These are phyloP conservation scores for Coendou prehensilis DNA, from an alignment of 2,797 vertebrate genomes.

Conservation along the genomic window DNA sequence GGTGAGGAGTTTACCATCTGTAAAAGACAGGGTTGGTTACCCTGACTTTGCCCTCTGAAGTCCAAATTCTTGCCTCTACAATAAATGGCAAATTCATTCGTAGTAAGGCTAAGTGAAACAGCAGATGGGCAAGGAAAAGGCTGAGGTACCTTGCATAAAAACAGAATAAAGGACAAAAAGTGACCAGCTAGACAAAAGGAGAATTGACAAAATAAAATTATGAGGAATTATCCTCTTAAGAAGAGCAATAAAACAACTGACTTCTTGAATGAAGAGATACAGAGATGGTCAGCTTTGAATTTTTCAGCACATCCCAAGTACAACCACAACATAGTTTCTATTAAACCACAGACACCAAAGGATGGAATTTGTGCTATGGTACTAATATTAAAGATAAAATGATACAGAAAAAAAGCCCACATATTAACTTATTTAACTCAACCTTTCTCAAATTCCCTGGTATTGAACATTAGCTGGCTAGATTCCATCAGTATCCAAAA, in stretches of 20 bases:
- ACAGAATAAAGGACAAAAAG: not conserved
- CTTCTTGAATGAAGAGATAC: slow-evolving; percentile 2
- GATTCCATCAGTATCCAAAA: not conserved
- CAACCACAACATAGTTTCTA: slow-evolving; percentile 7
- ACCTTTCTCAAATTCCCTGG: not conserved
- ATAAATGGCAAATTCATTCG: not conserved
- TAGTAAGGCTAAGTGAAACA: not conserved
- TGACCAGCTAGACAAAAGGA: not conserved
- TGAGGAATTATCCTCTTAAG: not conserved
- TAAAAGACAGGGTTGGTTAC: not conserved
- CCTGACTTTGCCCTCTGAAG: not conserved
- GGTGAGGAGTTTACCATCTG: not conserved
- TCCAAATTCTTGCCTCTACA: not conserved
- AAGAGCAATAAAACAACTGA: not conserved
- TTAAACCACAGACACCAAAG: slow-evolving; percentile 14
- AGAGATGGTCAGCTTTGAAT: not conserved
- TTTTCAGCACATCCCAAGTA: not conserved
- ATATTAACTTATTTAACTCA: not conserved
- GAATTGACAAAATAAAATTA: slow-evolving; percentile 9
- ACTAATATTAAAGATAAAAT: slow-evolving; percentile 30
- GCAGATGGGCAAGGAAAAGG: not conserved
- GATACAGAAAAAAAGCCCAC: not conserved
- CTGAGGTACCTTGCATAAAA: not conserved
- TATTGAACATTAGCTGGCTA: not conserved
- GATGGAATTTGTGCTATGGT: not conserved